These are phyloP conservation scores for Calliphora vomitoria DNA, from an alignment of 2,888 invertebrate genomes.

Conservation along the genomic window DNA sequence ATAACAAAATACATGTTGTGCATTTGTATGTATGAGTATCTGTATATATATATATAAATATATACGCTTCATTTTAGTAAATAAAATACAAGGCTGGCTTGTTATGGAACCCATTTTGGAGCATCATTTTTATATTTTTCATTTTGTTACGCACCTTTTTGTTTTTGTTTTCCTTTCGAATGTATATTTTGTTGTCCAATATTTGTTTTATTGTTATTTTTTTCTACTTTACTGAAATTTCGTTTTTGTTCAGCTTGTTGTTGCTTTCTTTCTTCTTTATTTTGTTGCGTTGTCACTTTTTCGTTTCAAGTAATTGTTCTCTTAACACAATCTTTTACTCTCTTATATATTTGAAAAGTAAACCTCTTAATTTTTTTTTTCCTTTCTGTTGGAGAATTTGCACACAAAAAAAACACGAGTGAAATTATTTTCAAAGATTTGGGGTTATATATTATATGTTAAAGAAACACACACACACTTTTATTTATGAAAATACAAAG, in stretches of 20 bases:
- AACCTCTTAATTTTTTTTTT: constrained; percentile 25
- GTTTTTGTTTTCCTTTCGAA: constrained; percentile 69
- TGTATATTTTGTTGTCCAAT: constrained; percentile 25
- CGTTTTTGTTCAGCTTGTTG: constrained; percentile 48
- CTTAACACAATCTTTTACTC: constrained; percentile 25
- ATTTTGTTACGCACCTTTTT: constrained; percentile 71
- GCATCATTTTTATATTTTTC: constrained; percentile 45
- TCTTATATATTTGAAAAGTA: constrained; percentile 14
- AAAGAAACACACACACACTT: constrained; percentile 44
- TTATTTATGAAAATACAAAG: constrained; percentile 37
- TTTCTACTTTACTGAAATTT: constrained; percentile 53
- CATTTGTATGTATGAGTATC: neutral
- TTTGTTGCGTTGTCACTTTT: constrained; percentile 74
- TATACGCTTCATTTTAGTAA: constrained; percentile 30
- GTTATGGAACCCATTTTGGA: constrained; percentile 65
- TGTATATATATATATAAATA: neutral
- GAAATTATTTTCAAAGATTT: constrained; percentile 52
- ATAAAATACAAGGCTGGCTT: constrained; percentile 36
- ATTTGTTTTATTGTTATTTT: constrained; percentile 54
- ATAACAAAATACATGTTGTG: constrained; percentile 5
- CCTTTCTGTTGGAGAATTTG: constrained; percentile 53
- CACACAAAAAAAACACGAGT: constrained; percentile 60
- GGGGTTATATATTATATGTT: constrained; percentile 48
- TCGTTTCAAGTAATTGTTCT: constrained; percentile 33
- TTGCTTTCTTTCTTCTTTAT: constrained; percentile 51